Conservation (phyloP, 2,113 vertebrate species). For the Apeltes quadracus region DNA sequence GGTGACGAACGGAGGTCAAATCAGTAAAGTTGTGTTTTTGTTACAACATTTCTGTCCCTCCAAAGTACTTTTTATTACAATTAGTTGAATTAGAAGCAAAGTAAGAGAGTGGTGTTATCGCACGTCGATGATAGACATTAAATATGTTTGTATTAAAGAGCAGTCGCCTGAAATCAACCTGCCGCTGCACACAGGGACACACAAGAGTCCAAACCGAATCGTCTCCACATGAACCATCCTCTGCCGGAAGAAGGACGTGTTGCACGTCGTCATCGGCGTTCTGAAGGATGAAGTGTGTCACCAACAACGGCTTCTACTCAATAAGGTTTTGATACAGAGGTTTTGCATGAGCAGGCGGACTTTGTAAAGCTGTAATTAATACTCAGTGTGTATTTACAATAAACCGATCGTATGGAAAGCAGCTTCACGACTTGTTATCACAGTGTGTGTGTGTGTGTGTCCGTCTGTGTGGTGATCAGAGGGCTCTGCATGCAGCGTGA, state of each 20-base stretch:
- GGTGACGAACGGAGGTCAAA: too few relatives aligned
- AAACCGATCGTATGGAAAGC: conserved; percentile 73
- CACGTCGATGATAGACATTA: neutral
- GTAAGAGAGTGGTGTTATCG: neutral
- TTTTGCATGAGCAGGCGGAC: conserved; percentile 80
- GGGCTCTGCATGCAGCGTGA: too few relatives aligned
- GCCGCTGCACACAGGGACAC: too few relatives aligned
- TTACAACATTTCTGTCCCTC: neutral
- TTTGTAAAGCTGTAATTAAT: conserved; percentile 76
- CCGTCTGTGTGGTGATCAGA: too few relatives aligned
- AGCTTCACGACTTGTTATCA: conserved; percentile 26
- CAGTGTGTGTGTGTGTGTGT: too few relatives aligned
- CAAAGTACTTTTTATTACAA: neutral
- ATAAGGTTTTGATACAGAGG: conserved; percentile 78
- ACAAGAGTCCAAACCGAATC: too few relatives aligned
- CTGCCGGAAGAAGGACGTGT: too few relatives aligned
- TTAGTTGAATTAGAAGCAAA: neutral
- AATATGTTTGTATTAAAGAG: too few relatives aligned
- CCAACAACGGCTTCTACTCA: conserved; percentile 50
- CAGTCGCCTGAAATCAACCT: too few relatives aligned
- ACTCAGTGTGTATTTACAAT: conserved; percentile 82
- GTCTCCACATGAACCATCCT: too few relatives aligned
- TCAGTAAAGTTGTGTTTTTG: neutral
- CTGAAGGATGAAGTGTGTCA: conserved; percentile 52
- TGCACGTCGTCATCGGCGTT: too few relatives aligned